phyloP scores from a whole-genome alignment of 2,113 vertebrate species.

The Oryctolagus cuniculus region DNA sequence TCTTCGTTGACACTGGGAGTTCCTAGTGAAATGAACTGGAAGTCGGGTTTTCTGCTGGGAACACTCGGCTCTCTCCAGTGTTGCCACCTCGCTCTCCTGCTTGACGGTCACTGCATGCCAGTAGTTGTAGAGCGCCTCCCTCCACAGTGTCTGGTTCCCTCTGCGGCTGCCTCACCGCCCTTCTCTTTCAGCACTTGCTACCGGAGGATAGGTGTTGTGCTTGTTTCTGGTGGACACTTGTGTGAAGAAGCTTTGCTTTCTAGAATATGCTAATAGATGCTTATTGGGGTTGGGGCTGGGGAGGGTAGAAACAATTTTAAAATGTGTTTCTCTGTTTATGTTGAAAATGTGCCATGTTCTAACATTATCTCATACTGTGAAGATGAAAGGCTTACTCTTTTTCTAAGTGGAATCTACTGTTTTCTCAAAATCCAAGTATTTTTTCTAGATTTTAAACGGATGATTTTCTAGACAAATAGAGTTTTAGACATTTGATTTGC shows the following conservation, averaged over 20 bases:
- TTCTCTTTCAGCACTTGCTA: slow-evolving; percentile 70
- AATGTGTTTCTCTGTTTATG: slow-evolving; percentile 71
- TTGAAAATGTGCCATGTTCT: slow-evolving; percentile 72
- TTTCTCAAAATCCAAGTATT: slow-evolving; percentile 46
- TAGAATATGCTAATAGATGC: slow-evolving; percentile 50
- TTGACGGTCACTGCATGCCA: slow-evolving; percentile 89
- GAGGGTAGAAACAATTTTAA: background rate
- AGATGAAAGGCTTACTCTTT: slow-evolving; percentile 70
- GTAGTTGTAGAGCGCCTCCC: slow-evolving; percentile 82
- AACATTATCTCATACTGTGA: slow-evolving; percentile 77
- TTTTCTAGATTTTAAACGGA: slow-evolving; percentile 13
- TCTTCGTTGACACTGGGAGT: slow-evolving; percentile 59
- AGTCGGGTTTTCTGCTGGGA: slow-evolving; percentile 69
- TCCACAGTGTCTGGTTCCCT: slow-evolving; percentile 70
- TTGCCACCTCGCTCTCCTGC: slow-evolving; percentile 78
- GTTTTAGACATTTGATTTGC: slow-evolving; percentile 53
- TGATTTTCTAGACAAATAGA: background rate
- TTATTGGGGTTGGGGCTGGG: slow-evolving; percentile 44
- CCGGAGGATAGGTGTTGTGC: slow-evolving; percentile 67
- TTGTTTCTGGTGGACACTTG: slow-evolving; percentile 56
- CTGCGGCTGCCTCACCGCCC: slow-evolving; percentile 74
- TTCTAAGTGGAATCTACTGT: slow-evolving; percentile 39
- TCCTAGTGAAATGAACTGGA: slow-evolving; percentile 52
- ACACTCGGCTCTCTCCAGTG: slow-evolving; percentile 63
- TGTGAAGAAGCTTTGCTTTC: slow-evolving; percentile 82